These are phyloP conservation scores for Gopherus flavomarginatus DNA, from an alignment of 2,113 vertebrate species.

Conservation along the genomic window DNA sequence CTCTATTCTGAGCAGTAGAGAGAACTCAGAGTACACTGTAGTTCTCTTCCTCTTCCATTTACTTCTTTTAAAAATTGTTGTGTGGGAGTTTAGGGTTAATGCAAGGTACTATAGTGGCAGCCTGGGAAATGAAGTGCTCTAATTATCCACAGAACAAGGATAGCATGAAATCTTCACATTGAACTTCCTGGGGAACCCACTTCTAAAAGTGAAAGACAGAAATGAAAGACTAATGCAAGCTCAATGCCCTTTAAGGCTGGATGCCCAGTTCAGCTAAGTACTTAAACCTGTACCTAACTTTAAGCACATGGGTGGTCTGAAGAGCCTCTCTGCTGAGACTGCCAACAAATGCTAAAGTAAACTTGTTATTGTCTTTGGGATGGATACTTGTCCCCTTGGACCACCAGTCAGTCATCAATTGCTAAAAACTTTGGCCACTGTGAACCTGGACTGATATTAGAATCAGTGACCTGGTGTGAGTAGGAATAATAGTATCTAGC, in stretches of 20 bases:
- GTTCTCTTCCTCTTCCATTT: too few relatives aligned
- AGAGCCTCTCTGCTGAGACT: background rate
- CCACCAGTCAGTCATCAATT: background rate
- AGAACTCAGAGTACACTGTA: too few relatives aligned
- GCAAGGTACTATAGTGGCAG: too few relatives aligned
- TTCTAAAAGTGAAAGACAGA: background rate
- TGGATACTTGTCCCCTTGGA: background rate
- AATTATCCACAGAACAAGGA: too few relatives aligned
- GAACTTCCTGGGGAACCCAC: background rate
- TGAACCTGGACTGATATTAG: too few relatives aligned
- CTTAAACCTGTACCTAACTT: background rate
- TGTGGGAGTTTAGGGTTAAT: too few relatives aligned
- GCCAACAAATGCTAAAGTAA: background rate
- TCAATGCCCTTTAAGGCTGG: background rate
- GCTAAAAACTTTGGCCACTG: background rate
- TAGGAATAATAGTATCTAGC: too few relatives aligned
- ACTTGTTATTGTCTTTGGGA: fast-evolving
- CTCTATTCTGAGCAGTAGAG: too few relatives aligned
- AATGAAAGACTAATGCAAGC: background rate
- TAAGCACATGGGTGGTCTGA: background rate
- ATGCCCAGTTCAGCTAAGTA: background rate
- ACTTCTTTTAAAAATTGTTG: too few relatives aligned
- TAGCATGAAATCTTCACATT: too few relatives aligned
- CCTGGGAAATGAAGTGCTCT: too few relatives aligned
- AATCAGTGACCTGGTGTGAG: too few relatives aligned